Percentiles rank a stretch among this genome's conserved stretches.
Conservation (phyloP, 1,140 invertebrate genomes). For the Adelges cooleyi region DNA sequence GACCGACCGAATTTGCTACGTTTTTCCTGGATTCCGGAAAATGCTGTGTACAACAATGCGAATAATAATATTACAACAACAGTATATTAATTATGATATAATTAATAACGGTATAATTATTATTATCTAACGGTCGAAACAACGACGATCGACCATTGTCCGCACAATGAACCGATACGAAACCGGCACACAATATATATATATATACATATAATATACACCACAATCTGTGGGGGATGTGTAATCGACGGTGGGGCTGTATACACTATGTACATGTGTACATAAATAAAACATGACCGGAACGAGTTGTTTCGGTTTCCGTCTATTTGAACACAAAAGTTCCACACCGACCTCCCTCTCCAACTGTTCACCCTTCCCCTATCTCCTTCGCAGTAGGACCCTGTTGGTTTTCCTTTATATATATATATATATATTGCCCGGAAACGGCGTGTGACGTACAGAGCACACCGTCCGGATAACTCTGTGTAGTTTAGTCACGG, state of each 20-base stretch:
- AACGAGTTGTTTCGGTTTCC: slow-evolving; percentile 18
- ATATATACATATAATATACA: background rate
- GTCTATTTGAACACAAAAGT: too few species aligned
- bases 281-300: slow-evolving; percentile 27
- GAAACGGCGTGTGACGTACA: background rate
- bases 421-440: background rate
- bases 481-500: background rate
- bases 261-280: background rate
- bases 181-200: background rate
- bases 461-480: background rate
- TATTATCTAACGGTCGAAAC: too few species aligned
- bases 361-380: background rate
- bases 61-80: too few species aligned
- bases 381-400: too few species aligned
- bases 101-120: too few species aligned
- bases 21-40: too few species aligned
- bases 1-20: background rate
- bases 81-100: too few species aligned
- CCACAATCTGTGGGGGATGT: background rate
- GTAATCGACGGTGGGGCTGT: background rate
- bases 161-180: background rate
- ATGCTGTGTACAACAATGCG: too few species aligned
- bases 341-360: slow-evolving; percentile 3
- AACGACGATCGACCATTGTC: background rate
- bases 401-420: background rate